Evolutionary conservation across 2,113 vertebrate genomes (phyloP).

Genomic region (Oreochromis niloticus): DNA sequence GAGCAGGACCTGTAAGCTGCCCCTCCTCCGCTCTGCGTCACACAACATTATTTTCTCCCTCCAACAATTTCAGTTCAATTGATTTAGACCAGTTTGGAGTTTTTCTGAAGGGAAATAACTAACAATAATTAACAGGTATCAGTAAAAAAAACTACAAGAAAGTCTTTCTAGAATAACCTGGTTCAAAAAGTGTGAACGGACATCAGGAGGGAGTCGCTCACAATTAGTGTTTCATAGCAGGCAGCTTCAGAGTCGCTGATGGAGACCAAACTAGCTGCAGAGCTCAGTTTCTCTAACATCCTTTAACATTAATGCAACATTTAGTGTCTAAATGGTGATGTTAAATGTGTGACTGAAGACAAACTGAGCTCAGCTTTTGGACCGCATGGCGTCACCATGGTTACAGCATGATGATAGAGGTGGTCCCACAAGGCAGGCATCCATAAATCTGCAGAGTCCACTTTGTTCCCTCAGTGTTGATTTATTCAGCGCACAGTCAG

Average conservation of each 20-base stretch:
- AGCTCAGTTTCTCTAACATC: not conserved
- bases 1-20: slow-evolving; percentile 97
- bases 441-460: not conserved
- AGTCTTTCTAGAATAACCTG: not conserved
- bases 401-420: not conserved
- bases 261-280: not conserved
- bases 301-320: not conserved
- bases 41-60: fast-evolving
- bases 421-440: not conserved
- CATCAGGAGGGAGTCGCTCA: not conserved
- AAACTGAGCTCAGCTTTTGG: not conserved
- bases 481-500: not conserved
- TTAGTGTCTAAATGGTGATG: not conserved
- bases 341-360: not conserved
- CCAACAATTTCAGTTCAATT: not conserved
- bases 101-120: fast-evolving
- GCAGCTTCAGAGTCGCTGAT: not conserved
- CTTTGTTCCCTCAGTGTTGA: not conserved
- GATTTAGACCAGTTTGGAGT: not conserved
- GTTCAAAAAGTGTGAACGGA: not conserved
- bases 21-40: not conserved
- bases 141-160: not conserved
- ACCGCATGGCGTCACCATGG: not conserved
- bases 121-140: not conserved
- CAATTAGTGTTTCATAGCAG: not conserved